Evolutionary conservation across 2,888 invertebrate genomes (phyloP).

Genomic region (Heliconius hortense): DNA sequence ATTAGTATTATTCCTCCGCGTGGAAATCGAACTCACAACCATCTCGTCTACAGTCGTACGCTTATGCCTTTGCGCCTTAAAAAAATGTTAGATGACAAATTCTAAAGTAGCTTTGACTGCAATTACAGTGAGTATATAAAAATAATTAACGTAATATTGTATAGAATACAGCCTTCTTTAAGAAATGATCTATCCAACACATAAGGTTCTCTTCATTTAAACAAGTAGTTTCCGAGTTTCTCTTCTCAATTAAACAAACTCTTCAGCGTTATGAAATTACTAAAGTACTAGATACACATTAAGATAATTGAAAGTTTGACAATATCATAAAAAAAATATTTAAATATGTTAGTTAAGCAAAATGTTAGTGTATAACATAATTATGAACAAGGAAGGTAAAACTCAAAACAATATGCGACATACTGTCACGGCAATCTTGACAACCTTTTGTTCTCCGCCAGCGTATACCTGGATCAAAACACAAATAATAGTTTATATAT

Average conservation of each 20-base stretch:
- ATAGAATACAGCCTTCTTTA: neutral
- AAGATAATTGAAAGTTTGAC: neutral
- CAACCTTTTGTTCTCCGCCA: conserved; percentile 57
- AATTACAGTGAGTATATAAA: too few relatives aligned
- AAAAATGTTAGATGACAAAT: too few relatives aligned
- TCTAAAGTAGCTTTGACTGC: too few relatives aligned
- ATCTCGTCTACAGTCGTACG: too few relatives aligned
- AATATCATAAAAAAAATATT: neutral
- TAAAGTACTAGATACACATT: neutral
- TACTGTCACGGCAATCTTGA: conserved; percentile 37
- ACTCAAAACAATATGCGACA: conserved; percentile 35
- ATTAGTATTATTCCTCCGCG: too few relatives aligned
- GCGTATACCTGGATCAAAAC: conserved; percentile 60
- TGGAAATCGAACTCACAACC: too few relatives aligned
- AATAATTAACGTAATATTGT: neutral
- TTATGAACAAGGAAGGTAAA: conserved; percentile 9
- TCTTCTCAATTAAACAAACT: too few relatives aligned
- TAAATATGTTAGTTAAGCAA: neutral
- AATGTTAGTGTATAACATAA: neutral
- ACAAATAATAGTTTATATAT: conserved; percentile 15
- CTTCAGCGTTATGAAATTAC: neutral
- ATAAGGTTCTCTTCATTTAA: neutral
- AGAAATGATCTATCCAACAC: neutral
- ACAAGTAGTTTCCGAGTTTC: neutral
- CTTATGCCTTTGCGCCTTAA: too few relatives aligned